Conservation (phyloP, 2,888 invertebrate species). For the Aleiodes testaceus region DNA sequence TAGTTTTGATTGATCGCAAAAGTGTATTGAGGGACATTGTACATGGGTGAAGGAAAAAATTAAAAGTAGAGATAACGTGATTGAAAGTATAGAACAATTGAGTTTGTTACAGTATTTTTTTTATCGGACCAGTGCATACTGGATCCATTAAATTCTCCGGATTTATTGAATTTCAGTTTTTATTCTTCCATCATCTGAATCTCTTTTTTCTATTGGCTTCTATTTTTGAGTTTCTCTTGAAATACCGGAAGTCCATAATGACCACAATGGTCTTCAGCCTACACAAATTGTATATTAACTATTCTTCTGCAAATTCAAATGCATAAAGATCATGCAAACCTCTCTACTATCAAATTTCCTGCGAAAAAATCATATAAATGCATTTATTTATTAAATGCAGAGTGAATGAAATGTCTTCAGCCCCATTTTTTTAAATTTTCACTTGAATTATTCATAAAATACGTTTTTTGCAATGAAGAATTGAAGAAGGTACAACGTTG, state of each 20-base stretch:
- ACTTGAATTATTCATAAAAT: slow-evolving; percentile 3
- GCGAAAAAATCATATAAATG: neutral
- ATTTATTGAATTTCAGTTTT: neutral
- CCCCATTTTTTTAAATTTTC: neutral
- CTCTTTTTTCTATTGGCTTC: neutral
- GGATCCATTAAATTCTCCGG: neutral
- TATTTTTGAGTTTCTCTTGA: slow-evolving; percentile 37
- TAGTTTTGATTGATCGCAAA: slow-evolving; percentile 17
- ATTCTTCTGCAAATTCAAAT: slow-evolving; percentile 4
- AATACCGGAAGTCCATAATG: slow-evolving; percentile 38
- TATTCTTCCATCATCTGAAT: neutral
- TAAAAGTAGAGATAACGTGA: neutral
- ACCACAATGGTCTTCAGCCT: slow-evolving; percentile 30
- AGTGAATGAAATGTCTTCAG: slow-evolving; percentile 5
- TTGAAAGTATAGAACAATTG: slow-evolving; percentile 17
- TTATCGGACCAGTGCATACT: no score
- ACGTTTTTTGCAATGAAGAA: slow-evolving; percentile 2
- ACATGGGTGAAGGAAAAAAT: neutral
- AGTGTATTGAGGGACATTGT: neutral
- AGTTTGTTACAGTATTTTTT: neutral
- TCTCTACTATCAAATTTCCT: neutral
- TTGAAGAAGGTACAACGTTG: slow-evolving; percentile 37
- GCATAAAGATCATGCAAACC: slow-evolving; percentile 18
- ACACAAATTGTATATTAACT: slow-evolving; percentile 5
- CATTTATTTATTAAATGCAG: no score